These are phyloP conservation scores for Hormaphis cornu DNA, from an alignment of 1,140 invertebrate genomes.

Conservation along the genomic window DNA sequence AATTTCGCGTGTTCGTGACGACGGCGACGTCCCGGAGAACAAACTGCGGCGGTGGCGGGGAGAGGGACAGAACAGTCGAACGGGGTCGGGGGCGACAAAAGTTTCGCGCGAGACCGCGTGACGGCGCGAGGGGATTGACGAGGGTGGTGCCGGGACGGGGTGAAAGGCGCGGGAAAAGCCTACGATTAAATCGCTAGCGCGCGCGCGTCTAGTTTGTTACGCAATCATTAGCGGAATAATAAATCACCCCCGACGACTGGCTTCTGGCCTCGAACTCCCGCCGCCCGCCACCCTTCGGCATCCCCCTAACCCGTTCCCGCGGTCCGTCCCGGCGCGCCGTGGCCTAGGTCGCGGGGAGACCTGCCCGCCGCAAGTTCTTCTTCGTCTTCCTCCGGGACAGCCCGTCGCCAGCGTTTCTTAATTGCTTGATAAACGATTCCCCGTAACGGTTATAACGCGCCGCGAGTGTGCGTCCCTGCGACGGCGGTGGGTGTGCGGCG, in stretches of 20 bases:
- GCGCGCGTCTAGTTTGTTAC: constrained; percentile 12
- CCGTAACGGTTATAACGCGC: background rate
- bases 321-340: too few relatives aligned
- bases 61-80: background rate
- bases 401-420: constrained; percentile 4
- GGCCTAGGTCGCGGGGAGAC: constrained; percentile 1
- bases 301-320: background rate
- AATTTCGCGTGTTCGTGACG: background rate
- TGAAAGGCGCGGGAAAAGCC: constrained; percentile 19
- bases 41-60: background rate
- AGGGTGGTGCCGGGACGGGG: background rate
- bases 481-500: background rate
- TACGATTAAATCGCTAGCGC: constrained; percentile 13
- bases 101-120: background rate
- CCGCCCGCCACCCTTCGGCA: background rate
- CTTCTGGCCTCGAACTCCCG: background rate
- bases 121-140: background rate
- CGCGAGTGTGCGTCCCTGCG: too few relatives aligned
- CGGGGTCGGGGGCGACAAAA: background rate
- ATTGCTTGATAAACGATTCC: constrained; percentile 30
- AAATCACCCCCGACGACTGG: constrained; percentile 7
- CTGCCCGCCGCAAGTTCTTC: constrained; percentile 18
- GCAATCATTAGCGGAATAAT: constrained; percentile 29
- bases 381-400: constrained; percentile 4
- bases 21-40: background rate